Evolutionary conservation across 2,797 vertebrate genomes (phyloP).

Genomic region (Hypotaenidia philippensis): DNA sequence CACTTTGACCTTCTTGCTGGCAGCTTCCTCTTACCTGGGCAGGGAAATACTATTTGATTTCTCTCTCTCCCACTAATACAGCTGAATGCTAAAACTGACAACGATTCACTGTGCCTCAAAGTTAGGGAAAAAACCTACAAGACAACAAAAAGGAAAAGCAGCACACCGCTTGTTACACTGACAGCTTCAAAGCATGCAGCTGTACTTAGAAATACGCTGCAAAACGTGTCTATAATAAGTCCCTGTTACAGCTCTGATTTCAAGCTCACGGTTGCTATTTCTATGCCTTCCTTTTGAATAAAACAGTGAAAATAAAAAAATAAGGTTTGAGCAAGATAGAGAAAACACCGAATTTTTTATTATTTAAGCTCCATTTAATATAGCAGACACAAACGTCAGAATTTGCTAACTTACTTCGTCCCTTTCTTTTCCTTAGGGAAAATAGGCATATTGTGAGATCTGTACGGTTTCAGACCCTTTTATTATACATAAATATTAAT

Average conservation of each 20-base stretch:
- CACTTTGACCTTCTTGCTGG: background rate
- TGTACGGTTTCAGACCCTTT: conserved; percentile 56
- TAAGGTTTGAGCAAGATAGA: conserved; percentile 68
- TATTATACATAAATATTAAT: conserved; percentile 47
- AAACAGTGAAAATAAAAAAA: conserved; percentile 56
- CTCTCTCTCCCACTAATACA: conserved; percentile 45
- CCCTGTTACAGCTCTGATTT: conserved; percentile 57
- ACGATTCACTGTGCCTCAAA: conserved; percentile 3
- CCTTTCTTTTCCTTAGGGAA: conserved; percentile 31
- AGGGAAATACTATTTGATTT: conserved; percentile 10
- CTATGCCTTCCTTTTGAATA: conserved; percentile 65
- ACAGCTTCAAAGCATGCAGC: conserved; percentile 57
- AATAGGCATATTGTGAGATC: conserved; percentile 35
- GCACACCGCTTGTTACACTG: conserved; percentile 59
- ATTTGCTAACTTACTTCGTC: conserved; percentile 46
- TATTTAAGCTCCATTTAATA: conserved; percentile 66
- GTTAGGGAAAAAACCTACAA: conserved; percentile 1
- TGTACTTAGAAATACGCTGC: conserved; percentile 69
- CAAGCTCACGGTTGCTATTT: conserved; percentile 65
- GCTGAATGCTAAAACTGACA: conserved; percentile 48
- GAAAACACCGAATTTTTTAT: conserved; percentile 59
- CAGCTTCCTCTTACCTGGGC: background rate
- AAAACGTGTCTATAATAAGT: conserved; percentile 63
- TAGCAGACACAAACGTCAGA: conserved; percentile 26
- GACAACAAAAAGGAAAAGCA: conserved; percentile 40